phyloP scores from a whole-genome alignment of 2,113 vertebrate genomes.

The Apaloderma vittatum region DNA sequence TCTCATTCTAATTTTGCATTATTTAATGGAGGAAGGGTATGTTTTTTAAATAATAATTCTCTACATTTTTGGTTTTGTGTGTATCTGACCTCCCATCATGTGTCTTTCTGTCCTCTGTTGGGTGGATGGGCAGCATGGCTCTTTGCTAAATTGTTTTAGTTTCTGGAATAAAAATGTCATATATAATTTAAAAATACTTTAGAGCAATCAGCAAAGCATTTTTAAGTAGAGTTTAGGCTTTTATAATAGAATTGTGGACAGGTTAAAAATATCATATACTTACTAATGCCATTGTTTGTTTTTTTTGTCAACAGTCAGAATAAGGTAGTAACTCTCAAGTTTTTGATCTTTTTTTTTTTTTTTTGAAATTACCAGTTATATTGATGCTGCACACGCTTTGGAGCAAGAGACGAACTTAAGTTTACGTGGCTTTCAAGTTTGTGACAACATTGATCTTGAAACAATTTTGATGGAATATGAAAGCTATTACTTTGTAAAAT shows the following conservation, averaged over 20 bases:
- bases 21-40: constrained; percentile 92
- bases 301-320: not conserved
- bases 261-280: not conserved
- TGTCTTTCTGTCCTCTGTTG: not conserved
- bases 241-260: not conserved
- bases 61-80: not conserved
- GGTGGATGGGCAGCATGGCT: not conserved
- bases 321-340: not conserved
- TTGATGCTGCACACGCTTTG: constrained; percentile 85
- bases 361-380: constrained; percentile 82
- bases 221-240: not conserved
- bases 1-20: constrained; percentile 92
- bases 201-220: not conserved
- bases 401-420: constrained; percentile 89
- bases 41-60: constrained; percentile 36
- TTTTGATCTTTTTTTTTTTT: not conserved
- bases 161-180: not conserved
- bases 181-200: not conserved
- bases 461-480: constrained; percentile 96
- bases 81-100: not conserved
- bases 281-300: not conserved
- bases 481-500: constrained; percentile 96
- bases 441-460: constrained; percentile 95
- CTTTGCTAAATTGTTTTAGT: not conserved
- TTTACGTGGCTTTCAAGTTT: constrained; percentile 90